Evolutionary conservation across 2,797 vertebrate genomes (phyloP).

Genomic region (Hafferia zeledoni): DNA sequence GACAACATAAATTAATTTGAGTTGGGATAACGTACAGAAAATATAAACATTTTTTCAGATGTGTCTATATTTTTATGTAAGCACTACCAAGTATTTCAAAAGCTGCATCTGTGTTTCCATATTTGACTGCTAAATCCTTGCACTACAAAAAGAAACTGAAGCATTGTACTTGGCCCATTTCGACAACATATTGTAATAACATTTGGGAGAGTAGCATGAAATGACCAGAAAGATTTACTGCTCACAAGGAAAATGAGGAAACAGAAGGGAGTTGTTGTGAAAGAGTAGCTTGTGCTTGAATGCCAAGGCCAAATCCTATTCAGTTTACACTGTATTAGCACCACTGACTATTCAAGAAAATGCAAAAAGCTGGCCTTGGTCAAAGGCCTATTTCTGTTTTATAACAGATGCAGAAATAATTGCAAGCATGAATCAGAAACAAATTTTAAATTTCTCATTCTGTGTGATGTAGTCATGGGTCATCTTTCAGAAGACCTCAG

Average conservation of each 20-base stretch:
- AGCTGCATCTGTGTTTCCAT: constrained; percentile 3
- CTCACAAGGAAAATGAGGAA: not conserved
- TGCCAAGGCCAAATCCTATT: not conserved
- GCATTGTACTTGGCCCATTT: not conserved
- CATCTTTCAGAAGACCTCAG: not conserved
- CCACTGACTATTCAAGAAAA: not conserved
- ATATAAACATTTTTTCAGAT: not conserved
- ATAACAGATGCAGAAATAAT: not conserved
- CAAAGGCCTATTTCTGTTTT: not conserved
- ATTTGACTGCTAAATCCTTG: not conserved
- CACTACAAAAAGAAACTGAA: not conserved
- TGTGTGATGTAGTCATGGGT: not conserved
- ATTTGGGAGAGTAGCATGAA: not conserved
- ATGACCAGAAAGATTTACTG: not conserved
- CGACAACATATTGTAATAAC: not conserved
- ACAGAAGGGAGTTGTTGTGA: not conserved
- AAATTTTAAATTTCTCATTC: not conserved
- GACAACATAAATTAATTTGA: constrained; percentile 2
- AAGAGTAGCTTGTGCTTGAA: not conserved
- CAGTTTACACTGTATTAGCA: not conserved
- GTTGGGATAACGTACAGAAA: not conserved
- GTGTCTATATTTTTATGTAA: not conserved
- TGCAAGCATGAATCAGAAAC: not conserved
- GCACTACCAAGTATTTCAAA: not conserved
- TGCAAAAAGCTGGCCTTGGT: not conserved